Evolutionary conservation across 2,113 vertebrate species (phyloP), one percentile per base, ranked within the genome.

Genomic region (Mastomys natalensis): DNA sequence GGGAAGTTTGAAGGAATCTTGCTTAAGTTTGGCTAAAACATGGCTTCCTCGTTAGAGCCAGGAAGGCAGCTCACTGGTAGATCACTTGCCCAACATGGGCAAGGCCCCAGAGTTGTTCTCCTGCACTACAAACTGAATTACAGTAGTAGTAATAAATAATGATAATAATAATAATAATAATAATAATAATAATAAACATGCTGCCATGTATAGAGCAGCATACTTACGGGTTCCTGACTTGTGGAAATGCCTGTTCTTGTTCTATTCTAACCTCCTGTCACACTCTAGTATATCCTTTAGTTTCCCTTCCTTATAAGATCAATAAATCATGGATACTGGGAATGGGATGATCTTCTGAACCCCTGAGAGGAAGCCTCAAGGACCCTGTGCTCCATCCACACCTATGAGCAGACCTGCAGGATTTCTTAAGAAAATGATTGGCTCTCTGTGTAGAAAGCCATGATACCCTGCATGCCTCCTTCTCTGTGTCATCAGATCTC

Each of bases 271-370:
- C 80, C 9, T 29, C 53, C 64, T 72, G 11, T 68, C 34, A 40
- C 68, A 86, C 95, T 94, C 88, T 60, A 66, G 29, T 94, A 72
- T 89, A 51, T 91, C 66, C 22, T 86, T 93, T 89, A 93, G 45
- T 74, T 51, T 51, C 43, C 13, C 21, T 17, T 91, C 92, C 81
- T 94, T 77, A 53, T n/a, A 87, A 91, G 77, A 80, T 88, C 31
- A 86, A n/a, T 40, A n/a, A 16, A 26, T 4, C 43, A 29, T 45
- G 40, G 10, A 7, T 84, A 40, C 31, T 68, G 24, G 19, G 17
- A 7, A 74, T 81, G 72, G 53, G 77, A 78, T 70, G 72, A 58
- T n/a, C 80, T 77, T 85, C 60, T 74, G 87, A 73, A 62, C 48
- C 90, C 58, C 51, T 60, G 31, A 45, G 55, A 88, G 8, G 21